These are phyloP conservation scores for Myiopsitta monachus DNA, from an alignment of 2,113 vertebrate species.

Conservation along the genomic window DNA sequence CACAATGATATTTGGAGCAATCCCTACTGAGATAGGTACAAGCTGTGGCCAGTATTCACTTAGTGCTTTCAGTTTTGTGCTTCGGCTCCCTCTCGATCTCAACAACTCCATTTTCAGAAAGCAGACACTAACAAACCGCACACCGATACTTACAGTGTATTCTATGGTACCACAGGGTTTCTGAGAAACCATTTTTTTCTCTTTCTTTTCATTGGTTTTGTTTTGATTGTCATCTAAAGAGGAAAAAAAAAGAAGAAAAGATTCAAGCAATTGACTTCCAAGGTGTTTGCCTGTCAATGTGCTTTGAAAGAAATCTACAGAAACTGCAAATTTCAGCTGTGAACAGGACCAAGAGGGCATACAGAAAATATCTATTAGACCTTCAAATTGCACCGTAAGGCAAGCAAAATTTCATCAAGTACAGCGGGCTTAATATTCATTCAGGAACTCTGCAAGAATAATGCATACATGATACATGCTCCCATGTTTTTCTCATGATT, in stretches of 20 bases:
- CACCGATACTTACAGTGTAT: constrained; percentile 75
- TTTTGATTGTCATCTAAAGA: constrained; percentile 79
- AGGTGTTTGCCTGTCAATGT: background rate
- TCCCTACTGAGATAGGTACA: background rate
- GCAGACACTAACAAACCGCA: background rate
- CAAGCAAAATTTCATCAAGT: background rate
- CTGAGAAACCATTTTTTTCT: constrained; percentile 82
- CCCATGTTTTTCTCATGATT: background rate
- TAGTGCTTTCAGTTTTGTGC: background rate
- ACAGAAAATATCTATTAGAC: background rate
- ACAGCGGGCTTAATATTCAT: background rate
- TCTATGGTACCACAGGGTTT: constrained; percentile 78
- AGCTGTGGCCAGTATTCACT: background rate
- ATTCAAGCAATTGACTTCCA: background rate
- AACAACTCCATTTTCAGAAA: background rate
- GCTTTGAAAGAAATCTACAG: background rate
- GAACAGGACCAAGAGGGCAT: background rate
- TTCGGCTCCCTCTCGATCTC: background rate
- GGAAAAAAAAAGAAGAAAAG: background rate
- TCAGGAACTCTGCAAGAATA: background rate
- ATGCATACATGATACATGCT: rapidly evolving
- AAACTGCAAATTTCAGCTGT: background rate
- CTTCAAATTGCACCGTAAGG: background rate
- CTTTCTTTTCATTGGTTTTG: constrained; percentile 81
- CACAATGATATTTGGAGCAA: rapidly evolving